phyloP scores from a whole-genome alignment of 2,113 vertebrate species.

The Lycaon pictus region DNA sequence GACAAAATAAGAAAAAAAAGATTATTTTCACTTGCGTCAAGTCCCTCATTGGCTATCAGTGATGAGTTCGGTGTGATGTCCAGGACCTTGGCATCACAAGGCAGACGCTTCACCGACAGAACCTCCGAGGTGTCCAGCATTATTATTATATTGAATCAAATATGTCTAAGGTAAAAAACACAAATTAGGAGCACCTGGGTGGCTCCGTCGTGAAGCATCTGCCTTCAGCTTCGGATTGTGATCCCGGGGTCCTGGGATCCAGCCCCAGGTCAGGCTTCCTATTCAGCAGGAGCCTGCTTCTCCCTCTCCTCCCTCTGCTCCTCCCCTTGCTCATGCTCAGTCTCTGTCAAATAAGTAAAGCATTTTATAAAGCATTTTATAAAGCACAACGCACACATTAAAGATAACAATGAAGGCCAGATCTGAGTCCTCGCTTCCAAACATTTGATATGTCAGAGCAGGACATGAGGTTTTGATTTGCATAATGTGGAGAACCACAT shows the following conservation, averaged over 20 bases:
- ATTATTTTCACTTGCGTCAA: not conserved
- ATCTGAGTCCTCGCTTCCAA: not conserved
- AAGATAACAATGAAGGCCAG: not conserved
- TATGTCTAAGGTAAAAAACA: not conserved
- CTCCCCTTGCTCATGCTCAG: no score
- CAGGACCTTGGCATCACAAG: not conserved
- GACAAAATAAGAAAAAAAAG: not conserved
- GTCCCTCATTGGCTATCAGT: not conserved
- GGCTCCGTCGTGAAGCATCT: no score
- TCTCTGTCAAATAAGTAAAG: no score
- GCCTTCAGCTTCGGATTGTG: no score
- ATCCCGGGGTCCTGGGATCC: no score
- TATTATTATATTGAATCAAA: not conserved
- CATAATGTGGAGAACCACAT: fast-evolving
- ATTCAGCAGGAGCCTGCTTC: no score
- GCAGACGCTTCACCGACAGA: not conserved
- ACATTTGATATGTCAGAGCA: not conserved
- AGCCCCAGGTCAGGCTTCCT: no score
- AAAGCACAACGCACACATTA: not conserved
- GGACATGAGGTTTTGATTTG: fast-evolving
- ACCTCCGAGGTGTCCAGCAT: not conserved
- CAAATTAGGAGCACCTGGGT: no score
- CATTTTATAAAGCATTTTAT: not conserved
- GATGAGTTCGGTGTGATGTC: not conserved
- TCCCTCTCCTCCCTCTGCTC: no score